Base-by-base conservation (phyloP, 2,797 vertebrate genomes). In the Martes flavigula region DNA sequence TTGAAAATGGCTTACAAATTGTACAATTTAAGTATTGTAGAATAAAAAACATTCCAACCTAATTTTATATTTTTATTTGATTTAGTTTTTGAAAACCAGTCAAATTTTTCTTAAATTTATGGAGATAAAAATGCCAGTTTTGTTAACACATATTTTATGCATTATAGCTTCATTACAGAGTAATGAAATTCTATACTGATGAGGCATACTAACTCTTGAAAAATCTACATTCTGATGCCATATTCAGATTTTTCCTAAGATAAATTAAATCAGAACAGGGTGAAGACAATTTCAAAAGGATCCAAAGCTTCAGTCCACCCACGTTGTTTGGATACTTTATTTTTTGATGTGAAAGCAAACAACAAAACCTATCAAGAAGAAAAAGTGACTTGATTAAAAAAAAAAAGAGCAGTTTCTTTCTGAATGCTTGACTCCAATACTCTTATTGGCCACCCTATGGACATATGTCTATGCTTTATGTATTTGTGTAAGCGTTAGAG, bases 381-480 rank as follows among this genome's bases (percentile, higher is more conserved):
- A 96, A 96, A 98, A 98, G 97, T 98, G 95, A 90, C 93, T 84
- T 96, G 91, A 72, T 98, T 98, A 46, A 75, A 51, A 54, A 54
- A 51, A 40, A 98, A 97, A 96, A 98, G 60, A 97, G 87, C 84
- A 93, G 85, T 78, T 97, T 97, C 94, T 94, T 96, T 96, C 98
- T 17, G 0, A 97, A 97, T 75, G 87, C 93, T 97, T 97, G 91
- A 48, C 90, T 98, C 96, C 96, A 96, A 88, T 94, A 97, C 96
- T 96, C 94, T 96, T 96, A 35, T 48, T 98, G 96, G 97, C 96
- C 97, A 98, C 94, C 97, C 90, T 96, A 93, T 38, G 93, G 97
- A 97, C 98, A 98, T 98, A 90, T 98, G 95, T 92, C 97, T 97
- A 83, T 70, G 93, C 97, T 98, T 97, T 98, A 98, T 98, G 96